Conservation (phyloP, 2,797 vertebrate genomes). For the Chanos chanos region DNA sequence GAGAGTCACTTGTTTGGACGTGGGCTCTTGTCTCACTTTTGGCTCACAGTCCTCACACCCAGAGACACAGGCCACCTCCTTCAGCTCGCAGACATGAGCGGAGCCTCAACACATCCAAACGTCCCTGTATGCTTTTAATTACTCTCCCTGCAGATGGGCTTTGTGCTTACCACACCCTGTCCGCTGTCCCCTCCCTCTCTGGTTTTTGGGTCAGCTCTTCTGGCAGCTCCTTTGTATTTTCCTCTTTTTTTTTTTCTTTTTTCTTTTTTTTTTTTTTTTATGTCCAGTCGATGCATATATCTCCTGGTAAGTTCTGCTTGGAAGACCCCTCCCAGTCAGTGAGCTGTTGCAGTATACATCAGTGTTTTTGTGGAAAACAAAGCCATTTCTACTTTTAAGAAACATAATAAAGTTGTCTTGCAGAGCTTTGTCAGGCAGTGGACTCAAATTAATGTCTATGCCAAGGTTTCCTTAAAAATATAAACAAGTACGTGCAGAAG, state of each 20-base stretch:
- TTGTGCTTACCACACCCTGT: slow-evolving; percentile 43
- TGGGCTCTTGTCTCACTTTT: neutral
- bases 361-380: slow-evolving; percentile 1
- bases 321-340: slow-evolving; percentile 18
- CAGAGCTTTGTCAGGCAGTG: neutral
- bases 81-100: slow-evolving; percentile 21
- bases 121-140: slow-evolving; percentile 43
- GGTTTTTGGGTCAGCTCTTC: slow-evolving; percentile 28
- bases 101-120: slow-evolving; percentile 16
- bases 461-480: neutral
- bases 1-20: slow-evolving; percentile 38
- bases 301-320: neutral
- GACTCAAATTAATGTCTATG: no score
- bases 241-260: neutral
- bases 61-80: slow-evolving; percentile 16
- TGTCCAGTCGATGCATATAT: no score
- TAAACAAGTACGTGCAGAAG: neutral
- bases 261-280: neutral
- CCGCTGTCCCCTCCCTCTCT: slow-evolving; percentile 8
- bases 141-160: slow-evolving; percentile 37
- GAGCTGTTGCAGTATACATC: neutral
- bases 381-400: neutral
- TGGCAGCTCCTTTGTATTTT: no score
- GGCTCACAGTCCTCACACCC: neutral
- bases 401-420: neutral